Conservation (phyloP, 2,888 invertebrate genomes). For the Pogonocherus hispidulus region DNA sequence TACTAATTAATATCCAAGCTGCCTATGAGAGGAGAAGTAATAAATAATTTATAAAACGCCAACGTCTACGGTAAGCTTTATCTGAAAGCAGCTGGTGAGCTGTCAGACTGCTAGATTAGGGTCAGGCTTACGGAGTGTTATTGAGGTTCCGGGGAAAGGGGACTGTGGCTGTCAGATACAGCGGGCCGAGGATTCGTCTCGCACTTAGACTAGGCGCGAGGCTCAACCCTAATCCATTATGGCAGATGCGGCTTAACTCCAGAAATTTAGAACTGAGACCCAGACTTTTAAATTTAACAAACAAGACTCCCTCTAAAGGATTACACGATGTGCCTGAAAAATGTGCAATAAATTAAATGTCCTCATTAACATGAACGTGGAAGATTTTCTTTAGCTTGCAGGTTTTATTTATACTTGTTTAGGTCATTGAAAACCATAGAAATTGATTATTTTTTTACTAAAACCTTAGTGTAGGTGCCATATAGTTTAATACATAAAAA, state of each 20-base stretch:
- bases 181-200: conserved; percentile 64
- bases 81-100: conserved; percentile 66
- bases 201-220: conserved; percentile 62
- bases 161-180: conserved; percentile 63
- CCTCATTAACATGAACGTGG: neutral
- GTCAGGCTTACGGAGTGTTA: conserved; percentile 60
- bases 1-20: conserved; percentile 50
- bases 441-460: no score
- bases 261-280: conserved; percentile 57
- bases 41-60: conserved; percentile 59
- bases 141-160: conserved; percentile 51
- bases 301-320: conserved; percentile 36
- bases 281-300: conserved; percentile 57
- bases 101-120: conserved; percentile 67
- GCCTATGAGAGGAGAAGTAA: conserved; percentile 52
- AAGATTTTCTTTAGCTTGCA: neutral
- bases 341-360: neutral
- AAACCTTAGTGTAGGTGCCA: no score
- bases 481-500: no score
- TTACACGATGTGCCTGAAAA: conserved; percentile 40
- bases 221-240: conserved; percentile 68
- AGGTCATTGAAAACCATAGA: no score
- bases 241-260: conserved; percentile 63
- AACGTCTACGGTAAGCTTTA: conserved; percentile 63
- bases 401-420: no score